A percentile compares a stretch with the other conserved stretches of the same genome.
These are phyloP conservation scores for Lamprotornis superbus DNA, from an alignment of 2,113 vertebrate genomes.

Conservation along the genomic window DNA sequence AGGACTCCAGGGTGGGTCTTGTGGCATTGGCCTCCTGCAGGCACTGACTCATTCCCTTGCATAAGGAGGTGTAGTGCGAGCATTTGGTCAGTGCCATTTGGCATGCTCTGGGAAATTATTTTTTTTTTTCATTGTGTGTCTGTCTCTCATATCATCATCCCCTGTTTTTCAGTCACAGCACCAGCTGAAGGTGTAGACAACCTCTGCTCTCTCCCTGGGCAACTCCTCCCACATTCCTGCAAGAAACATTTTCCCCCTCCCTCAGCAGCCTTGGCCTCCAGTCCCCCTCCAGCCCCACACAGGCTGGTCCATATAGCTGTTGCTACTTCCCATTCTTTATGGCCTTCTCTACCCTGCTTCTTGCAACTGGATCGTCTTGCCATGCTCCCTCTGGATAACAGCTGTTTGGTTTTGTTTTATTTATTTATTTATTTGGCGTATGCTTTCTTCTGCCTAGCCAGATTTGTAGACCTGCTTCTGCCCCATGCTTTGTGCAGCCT, in stretches of 20 bases:
- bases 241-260: not conserved
- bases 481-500: not conserved
- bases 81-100: not conserved
- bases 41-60: not conserved
- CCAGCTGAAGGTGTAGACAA: not conserved
- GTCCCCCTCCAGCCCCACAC: not conserved
- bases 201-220: not conserved
- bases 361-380: not conserved
- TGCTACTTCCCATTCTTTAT: not conserved
- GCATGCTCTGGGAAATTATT: not conserved
- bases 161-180: not conserved
- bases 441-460: fast-evolving
- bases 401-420: not conserved
- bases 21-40: not conserved
- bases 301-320: not conserved
- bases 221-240: not conserved
- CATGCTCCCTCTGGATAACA: not conserved
- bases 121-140: not conserved
- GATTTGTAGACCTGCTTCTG: not conserved
- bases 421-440: not conserved
- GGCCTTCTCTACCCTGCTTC: not conserved
- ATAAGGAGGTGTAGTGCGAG: not conserved
- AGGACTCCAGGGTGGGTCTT: not conserved
- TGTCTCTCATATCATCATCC: not conserved
- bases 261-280: not conserved